These are phyloP conservation scores for Leucophenga montana DNA, from an alignment of 2,888 invertebrate species.

Conservation along the genomic window DNA sequence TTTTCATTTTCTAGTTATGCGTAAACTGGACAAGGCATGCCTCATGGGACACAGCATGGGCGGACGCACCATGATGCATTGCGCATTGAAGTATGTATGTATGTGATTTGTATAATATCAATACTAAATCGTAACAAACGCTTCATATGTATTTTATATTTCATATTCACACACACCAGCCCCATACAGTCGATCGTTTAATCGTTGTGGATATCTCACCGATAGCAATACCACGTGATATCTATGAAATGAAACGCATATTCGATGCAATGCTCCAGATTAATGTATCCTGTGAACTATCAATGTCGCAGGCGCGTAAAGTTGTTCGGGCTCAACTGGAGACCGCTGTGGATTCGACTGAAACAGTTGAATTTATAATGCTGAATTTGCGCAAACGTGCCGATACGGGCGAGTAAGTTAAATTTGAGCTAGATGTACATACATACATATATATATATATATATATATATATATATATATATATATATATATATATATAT, in stretches of 20 bases:
- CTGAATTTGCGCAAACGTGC: constrained; percentile 84
- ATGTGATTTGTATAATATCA: neutral
- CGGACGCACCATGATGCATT: constrained; percentile 90
- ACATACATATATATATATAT: constrained; percentile 1
- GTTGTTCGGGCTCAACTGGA: constrained; percentile 79
- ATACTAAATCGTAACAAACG: neutral
- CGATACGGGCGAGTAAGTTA: constrained; percentile 56
- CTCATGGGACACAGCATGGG: constrained; percentile 96
- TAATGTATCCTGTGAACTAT: constrained; percentile 76
- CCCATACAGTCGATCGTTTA: constrained; percentile 78
- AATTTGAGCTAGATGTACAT: too few species aligned
- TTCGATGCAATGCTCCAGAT: constrained; percentile 81
- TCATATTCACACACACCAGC: constrained; percentile 68
- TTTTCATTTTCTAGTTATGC: constrained; percentile 76
- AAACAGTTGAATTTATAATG: constrained; percentile 84
- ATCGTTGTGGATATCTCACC: constrained; percentile 85
- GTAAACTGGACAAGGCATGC: constrained; percentile 72
- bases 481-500: constrained; percentile 2
- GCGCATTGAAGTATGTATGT: constrained; percentile 82
- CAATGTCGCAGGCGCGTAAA: constrained; percentile 82
- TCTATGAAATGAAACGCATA: constrained; percentile 76
- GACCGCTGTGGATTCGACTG: constrained; percentile 75
- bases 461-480: constrained; percentile 65
- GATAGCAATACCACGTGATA: constrained; percentile 75
- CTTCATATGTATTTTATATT: too few species aligned